phyloP scores from a whole-genome alignment of 2,113 vertebrate genomes.

The rat (Rattus norvegicus) region GRCr8 NC_086021.1:172282501-172283000 shows the following conservation, averaged over 20 bases:
- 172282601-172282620: neutral
- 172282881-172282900: conserved; percentile 65
- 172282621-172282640: neutral
- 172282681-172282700: neutral
- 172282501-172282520: neutral
- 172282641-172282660: neutral
- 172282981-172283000: conserved; percentile 72
- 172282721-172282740: neutral
- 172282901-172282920: conserved; percentile 10
- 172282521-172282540: neutral
- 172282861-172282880: conserved; percentile 48
- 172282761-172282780: neutral
- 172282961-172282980: conserved; percentile 67
- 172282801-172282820: neutral
- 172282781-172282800: neutral
- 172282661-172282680: neutral
- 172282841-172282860: neutral
- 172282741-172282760: neutral
- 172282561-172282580: neutral
- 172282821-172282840: neutral
- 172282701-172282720: neutral
- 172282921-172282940: conserved; percentile 45
- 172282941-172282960: conserved; percentile 63
- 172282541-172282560: rapidly evolving
- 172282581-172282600: neutral